phyloP scores from a whole-genome alignment of 37 sponge, comb jelly and placozoan species.

The Diacarnus erythraeanus region DNA sequence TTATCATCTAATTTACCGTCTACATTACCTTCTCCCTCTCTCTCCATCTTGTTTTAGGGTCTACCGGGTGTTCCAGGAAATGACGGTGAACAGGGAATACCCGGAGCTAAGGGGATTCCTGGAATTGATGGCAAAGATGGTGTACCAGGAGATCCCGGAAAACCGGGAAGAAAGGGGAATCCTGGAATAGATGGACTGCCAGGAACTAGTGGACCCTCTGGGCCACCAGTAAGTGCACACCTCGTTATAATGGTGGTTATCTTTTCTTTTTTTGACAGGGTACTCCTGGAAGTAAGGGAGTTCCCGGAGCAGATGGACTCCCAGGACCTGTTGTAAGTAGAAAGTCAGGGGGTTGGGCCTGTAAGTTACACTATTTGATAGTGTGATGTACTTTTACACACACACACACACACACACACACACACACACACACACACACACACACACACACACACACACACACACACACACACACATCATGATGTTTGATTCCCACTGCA shows the following conservation, averaged over 20 bases:
- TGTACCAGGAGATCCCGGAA: slow-evolving; percentile 12
- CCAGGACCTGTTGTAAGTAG: background rate
- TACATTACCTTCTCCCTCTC: background rate
- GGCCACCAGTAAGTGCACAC: slow-evolving; percentile 4
- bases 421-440: too few species aligned
- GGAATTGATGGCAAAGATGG: slow-evolving; percentile 9
- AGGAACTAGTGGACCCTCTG: slow-evolving; percentile 29
- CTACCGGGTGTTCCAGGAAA: slow-evolving; percentile 6
- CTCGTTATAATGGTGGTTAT: background rate
- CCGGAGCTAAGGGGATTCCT: slow-evolving; percentile 2
- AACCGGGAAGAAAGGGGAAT: slow-evolving; percentile 8
- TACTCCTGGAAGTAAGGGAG: slow-evolving; percentile 1
- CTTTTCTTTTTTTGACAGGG: background rate
- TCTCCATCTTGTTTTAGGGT: background rate
- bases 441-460: too few species aligned
- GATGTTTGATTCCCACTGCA: too few species aligned
- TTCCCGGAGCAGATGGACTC: slow-evolving; percentile 6
- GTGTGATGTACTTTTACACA: too few species aligned
- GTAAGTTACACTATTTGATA: too few species aligned
- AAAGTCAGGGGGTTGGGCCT: too few species aligned
- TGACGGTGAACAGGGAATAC: slow-evolving; percentile 6
- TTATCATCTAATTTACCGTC: background rate
- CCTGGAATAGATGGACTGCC: slow-evolving; percentile 29
- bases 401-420: too few species aligned
- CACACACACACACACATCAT: too few species aligned